Conservation (phyloP, 2,888 invertebrate genomes). For the Drosophila peninsularis region DNA sequence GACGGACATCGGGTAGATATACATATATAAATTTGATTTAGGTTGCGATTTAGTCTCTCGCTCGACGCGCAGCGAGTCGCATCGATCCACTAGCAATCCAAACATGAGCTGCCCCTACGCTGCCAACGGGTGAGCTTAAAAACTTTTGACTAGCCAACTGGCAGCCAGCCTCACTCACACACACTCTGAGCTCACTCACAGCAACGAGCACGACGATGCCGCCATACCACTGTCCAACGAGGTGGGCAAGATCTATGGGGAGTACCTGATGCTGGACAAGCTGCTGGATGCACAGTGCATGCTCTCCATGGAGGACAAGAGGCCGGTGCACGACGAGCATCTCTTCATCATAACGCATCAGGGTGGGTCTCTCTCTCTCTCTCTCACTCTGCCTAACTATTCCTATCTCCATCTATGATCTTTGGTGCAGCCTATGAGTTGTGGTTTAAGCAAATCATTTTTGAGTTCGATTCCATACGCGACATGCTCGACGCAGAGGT, state of each 20-base stretch:
- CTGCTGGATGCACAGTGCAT: constrained; percentile 92
- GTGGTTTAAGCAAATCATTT: constrained; percentile 99
- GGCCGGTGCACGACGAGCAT: constrained; percentile 97
- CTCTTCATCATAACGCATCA: constrained; percentile 99
- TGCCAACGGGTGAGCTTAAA: constrained; percentile 72
- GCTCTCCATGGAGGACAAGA: constrained; percentile 90
- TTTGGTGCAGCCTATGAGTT: constrained; percentile 94
- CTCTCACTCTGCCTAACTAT: neutral
- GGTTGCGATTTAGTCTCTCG: constrained; percentile 41
- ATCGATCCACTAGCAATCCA: constrained; percentile 17
- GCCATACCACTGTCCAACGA: constrained; percentile 87
- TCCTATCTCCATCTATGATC: neutral
- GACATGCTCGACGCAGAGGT: constrained; percentile 90
- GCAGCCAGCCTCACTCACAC: constrained; percentile 1
- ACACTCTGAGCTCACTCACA: constrained; percentile 14
- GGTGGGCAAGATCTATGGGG: constrained; percentile 94
- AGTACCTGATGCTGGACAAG: constrained; percentile 96
- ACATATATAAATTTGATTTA: neutral
- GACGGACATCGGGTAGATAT: constrained; percentile 1
- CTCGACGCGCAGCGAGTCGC: constrained; percentile 48
- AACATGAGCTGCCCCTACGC: constrained; percentile 81
- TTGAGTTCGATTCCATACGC: constrained; percentile 97
- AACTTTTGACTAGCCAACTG: neutral
- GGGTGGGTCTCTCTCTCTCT: constrained; percentile 86
- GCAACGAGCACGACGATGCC: constrained; percentile 77